These are phyloP conservation scores for Lutjanus erythropterus DNA, from an alignment of 2,113 vertebrate species.

Conservation along the genomic window DNA sequence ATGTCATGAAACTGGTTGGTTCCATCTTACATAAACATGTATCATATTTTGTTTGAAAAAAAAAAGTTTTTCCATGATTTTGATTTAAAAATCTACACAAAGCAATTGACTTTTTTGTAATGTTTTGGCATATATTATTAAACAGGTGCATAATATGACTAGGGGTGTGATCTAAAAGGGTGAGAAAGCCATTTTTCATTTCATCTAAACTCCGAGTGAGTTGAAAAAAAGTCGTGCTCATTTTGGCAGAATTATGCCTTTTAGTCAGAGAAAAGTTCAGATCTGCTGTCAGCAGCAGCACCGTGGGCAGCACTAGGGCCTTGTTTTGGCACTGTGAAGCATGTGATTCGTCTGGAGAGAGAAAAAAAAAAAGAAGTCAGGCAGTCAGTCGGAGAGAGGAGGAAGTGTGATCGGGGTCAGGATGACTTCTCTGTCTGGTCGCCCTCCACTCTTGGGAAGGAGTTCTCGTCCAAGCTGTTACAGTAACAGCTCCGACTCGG, in stretches of 20 bases:
- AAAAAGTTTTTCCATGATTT: too few relatives aligned
- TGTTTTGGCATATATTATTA: too few relatives aligned
- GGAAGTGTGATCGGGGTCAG: constrained; percentile 72
- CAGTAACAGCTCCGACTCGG: constrained; percentile 6
- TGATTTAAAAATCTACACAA: too few relatives aligned
- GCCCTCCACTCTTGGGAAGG: constrained; percentile 39
- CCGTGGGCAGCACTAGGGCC: constrained; percentile 36
- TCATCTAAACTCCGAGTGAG: too few relatives aligned
- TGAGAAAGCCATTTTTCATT: too few relatives aligned
- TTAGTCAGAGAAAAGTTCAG: constrained; percentile 46
- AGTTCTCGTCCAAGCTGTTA: constrained; percentile 39
- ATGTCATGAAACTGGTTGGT: too few relatives aligned
- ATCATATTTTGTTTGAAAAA: too few relatives aligned
- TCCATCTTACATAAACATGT: too few relatives aligned
- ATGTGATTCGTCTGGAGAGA: constrained; percentile 62
- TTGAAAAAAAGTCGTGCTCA: too few relatives aligned
- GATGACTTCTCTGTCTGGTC: constrained; percentile 67
- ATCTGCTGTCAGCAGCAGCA: constrained; percentile 37
- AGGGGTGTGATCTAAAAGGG: too few relatives aligned
- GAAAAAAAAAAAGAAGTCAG: constrained; percentile 32
- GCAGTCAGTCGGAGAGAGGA: constrained; percentile 50
- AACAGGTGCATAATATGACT: too few relatives aligned
- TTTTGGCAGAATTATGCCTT: constrained; percentile 44
- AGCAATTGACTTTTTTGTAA: too few relatives aligned
- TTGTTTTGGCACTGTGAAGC: constrained; percentile 65